Conservation (phyloP, 2,888 invertebrate genomes). For the Sesia bembeciformis region DNA sequence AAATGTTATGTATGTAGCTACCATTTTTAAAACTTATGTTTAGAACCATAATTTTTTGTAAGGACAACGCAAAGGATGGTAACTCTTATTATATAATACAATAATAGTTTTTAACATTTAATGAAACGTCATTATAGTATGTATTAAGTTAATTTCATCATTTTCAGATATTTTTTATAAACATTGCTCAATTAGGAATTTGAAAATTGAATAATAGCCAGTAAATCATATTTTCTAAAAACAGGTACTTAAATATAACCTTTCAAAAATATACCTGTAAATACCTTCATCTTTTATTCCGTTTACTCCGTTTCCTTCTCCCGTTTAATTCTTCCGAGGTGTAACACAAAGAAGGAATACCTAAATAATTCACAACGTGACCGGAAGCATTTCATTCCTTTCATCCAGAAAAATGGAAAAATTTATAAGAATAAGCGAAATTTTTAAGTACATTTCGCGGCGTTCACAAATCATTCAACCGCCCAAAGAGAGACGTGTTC, state of each 20-base stretch:
- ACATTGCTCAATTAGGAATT: too few species aligned
- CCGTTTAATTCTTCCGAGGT: not conserved
- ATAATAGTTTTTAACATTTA: too few species aligned
- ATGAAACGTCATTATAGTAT: too few species aligned
- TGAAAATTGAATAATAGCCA: too few species aligned
- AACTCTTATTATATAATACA: too few species aligned
- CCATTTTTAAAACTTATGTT: too few species aligned
- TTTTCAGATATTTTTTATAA: too few species aligned
- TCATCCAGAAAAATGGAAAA: constrained; percentile 11
- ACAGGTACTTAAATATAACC: not conserved
- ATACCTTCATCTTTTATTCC: not conserved
- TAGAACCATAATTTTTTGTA: too few species aligned
- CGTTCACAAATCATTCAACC: constrained; percentile 16
- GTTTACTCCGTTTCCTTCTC: not conserved
- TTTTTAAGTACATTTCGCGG: constrained; percentile 12
- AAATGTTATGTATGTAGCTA: too few species aligned
- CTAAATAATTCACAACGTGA: constrained; percentile 22
- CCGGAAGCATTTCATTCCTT: constrained; percentile 13
- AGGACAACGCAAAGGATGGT: too few species aligned
- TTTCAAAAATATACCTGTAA: not conserved
- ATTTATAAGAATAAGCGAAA: not conserved
- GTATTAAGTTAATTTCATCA: too few species aligned
- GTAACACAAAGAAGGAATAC: not conserved
- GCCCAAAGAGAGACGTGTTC: constrained; percentile 1
- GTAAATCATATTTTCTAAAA: not conserved